A percentile compares a stretch with the other conserved stretches of the same genome.
Evolutionary conservation across 1,140 invertebrate genomes (phyloP).

Genomic region (Ganaspis sp.): DNA sequence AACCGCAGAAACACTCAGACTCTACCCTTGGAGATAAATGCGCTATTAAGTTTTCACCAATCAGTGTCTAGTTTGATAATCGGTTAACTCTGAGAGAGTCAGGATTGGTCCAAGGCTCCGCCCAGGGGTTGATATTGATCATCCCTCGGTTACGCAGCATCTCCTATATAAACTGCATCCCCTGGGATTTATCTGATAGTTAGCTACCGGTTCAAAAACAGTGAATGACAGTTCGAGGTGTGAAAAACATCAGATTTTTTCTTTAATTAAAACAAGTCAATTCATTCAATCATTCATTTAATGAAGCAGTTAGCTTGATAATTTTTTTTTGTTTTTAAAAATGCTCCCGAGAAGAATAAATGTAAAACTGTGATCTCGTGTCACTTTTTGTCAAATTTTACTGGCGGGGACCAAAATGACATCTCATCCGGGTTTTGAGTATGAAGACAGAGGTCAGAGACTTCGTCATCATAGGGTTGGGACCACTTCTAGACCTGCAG

Average conservation of each 20-base stretch:
- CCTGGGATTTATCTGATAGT: slow-evolving; percentile 62
- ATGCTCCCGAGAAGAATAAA: background rate
- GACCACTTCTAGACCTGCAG: slow-evolving; percentile 63
- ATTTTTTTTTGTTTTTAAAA: too few species aligned
- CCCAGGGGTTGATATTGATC: slow-evolving; percentile 73
- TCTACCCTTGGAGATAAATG: slow-evolving; percentile 48
- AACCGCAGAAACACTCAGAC: slow-evolving; percentile 59
- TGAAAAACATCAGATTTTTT: background rate
- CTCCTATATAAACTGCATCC: slow-evolving; percentile 67
- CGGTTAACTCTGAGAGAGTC: slow-evolving; percentile 40
- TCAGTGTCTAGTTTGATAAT: slow-evolving; percentile 50
- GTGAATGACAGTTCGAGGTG: background rate
- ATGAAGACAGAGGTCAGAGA: slow-evolving; percentile 69
- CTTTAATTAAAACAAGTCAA: background rate
- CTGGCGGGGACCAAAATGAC: slow-evolving; percentile 57
- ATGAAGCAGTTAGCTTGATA: background rate
- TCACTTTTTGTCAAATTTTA: background rate
- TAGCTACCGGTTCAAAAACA: background rate
- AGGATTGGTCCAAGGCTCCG: slow-evolving; percentile 64
- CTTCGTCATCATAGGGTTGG: slow-evolving; percentile 64
- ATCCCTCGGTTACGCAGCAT: slow-evolving; percentile 43
- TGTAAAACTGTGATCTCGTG: slow-evolving; percentile 4
- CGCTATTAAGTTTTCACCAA: slow-evolving; percentile 65
- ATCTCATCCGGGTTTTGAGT: slow-evolving; percentile 69
- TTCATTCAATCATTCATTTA: too few species aligned